Evolutionary conservation across 2,797 vertebrate species (phyloP).

Genomic region (Gymnodraco acuticeps): DNA sequence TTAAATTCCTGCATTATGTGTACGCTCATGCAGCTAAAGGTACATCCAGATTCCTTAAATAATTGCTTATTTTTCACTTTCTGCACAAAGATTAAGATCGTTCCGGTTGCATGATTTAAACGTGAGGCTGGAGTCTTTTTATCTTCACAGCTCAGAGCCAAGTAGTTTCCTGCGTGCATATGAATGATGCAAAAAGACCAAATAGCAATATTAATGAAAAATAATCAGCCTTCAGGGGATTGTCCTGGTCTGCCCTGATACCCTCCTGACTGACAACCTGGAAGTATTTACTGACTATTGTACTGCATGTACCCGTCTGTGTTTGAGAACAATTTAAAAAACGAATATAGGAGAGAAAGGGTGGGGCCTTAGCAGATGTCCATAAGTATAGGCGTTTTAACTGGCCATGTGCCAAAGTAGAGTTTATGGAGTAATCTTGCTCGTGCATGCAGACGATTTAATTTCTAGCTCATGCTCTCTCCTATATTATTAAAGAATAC

Average conservation of each 20-base stretch:
- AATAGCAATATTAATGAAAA: constrained; percentile 74
- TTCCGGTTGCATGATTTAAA: constrained; percentile 5
- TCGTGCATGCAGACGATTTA: neutral
- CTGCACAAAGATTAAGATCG: neutral
- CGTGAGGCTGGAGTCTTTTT: constrained; percentile 18
- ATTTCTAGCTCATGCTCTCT: neutral
- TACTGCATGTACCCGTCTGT: constrained; percentile 2
- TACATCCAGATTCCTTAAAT: neutral
- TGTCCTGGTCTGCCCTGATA: constrained; percentile 42
- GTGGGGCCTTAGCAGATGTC: neutral
- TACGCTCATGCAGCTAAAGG: neutral
- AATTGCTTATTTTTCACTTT: constrained; percentile 3
- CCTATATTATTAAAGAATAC: neutral
- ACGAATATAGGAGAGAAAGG: constrained; percentile 9
- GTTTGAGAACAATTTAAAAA: constrained; percentile 24
- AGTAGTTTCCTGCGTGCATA: constrained; percentile 34
- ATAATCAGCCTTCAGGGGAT: constrained; percentile 41
- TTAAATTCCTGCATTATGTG: constrained; percentile 20
- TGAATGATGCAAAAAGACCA: constrained; percentile 62
- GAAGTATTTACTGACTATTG: constrained; percentile 22
- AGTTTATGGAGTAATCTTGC: constrained; percentile 7
- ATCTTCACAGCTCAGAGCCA: constrained; percentile 38
- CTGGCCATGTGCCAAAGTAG: neutral
- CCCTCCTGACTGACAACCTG: constrained; percentile 48
- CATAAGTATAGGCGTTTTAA: neutral